Percentiles rank a stretch among this genome's conserved stretches.
Evolutionary conservation across 2,797 vertebrate genomes (phyloP).

Genomic region (Hephaestus fuliginosus): DNA sequence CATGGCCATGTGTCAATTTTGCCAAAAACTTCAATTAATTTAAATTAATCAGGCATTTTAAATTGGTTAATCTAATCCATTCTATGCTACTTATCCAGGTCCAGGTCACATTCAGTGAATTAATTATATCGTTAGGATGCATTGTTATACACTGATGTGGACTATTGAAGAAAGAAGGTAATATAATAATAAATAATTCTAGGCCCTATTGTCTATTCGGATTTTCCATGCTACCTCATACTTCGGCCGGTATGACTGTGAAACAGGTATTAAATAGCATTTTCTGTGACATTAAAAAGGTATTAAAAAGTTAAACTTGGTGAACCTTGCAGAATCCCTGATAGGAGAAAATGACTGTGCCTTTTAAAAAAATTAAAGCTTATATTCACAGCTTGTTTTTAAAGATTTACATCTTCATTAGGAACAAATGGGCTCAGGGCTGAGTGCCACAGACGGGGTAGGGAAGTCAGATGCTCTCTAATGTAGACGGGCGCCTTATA

Average conservation of each 20-base stretch:
- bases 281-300: background rate
- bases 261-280: background rate
- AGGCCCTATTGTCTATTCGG: too few species aligned
- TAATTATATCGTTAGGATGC: background rate
- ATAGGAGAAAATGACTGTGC: too few species aligned
- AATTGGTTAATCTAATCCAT: background rate
- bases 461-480: background rate
- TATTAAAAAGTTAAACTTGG: background rate
- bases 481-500: background rate
- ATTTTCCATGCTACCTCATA: background rate
- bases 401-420: background rate
- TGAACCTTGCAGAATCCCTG: background rate
- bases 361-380: background rate
- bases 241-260: background rate
- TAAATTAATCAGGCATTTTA: background rate
- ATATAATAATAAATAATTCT: background rate
- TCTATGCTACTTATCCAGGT: background rate
- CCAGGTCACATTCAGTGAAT: background rate
- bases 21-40: background rate
- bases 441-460: background rate
- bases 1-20: background rate
- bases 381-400: background rate
- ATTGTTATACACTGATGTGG: background rate
- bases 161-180: background rate
- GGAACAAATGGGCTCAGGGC: background rate